Base-by-base conservation (phyloP, 2,113 vertebrate genomes). In the Cromileptes altivelis region DNA sequence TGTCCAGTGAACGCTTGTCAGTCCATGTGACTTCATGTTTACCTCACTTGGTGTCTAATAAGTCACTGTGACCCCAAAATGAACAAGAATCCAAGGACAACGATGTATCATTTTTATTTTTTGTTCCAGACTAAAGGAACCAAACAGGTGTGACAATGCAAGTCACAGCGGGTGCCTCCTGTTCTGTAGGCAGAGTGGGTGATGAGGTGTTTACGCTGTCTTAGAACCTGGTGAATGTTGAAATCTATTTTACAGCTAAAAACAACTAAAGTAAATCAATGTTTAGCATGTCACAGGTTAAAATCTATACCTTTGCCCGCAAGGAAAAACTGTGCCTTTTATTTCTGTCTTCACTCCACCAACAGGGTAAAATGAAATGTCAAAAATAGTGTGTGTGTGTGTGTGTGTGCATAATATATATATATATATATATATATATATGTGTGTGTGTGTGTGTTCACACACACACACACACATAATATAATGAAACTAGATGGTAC, bases 1-100 rank as follows among this genome's bases (percentile, higher is more conserved):
- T 50, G 45, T 64, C 45, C 81, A 76, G 23, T 50, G 11, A 60
- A 64, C 19, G 53, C 40, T 57, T 80, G 57, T 70, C 62, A 45
- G 67, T 78, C 71, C 17, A n/a, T 40, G 68, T 33, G 49, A 70
- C 21, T 73, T 52, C 49, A 63, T 23, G 18, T 74, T 72, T 25
- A 57, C 49, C 49, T 72, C 18, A 33, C 47, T 72, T 33, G 14
- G 21, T 81, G 57, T 78, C 55, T 21, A 67, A 72, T 67, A 70
- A 14, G 78, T 82, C 61, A 42, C 60, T 21, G 4, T 81, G 64
- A 77, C 78, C 60, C 25, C 6, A 27, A 45, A 80, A 73, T 42
- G 57, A 77, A 79, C 68, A 45, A 27, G n/a, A 58, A 69, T 33
- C 70, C 14, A 76, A 81, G 52, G 25, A 56, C 19, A 30, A 69